Evolutionary conservation across 2,797 vertebrate species (phyloP).

Genomic region (Coreius guichenoti): DNA sequence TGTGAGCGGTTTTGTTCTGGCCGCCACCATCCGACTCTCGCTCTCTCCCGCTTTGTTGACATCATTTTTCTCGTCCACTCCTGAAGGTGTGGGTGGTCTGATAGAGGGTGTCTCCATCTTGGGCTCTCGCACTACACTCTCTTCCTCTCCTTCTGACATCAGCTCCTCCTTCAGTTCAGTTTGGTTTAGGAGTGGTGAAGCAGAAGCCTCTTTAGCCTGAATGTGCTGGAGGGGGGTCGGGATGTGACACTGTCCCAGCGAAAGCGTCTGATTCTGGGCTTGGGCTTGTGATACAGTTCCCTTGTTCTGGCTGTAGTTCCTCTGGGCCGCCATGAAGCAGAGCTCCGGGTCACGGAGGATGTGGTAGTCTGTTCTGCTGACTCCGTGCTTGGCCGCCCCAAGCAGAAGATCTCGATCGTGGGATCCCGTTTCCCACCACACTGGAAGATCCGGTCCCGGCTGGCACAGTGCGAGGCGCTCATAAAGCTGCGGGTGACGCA

Average conservation of each 20-base stretch:
- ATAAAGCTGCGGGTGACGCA: conserved; percentile 89
- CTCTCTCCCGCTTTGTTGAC: conserved; percentile 74
- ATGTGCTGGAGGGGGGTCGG: conserved; percentile 69
- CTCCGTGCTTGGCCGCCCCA: conserved; percentile 95
- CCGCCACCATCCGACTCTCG: conserved; percentile 92
- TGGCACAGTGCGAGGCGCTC: conserved; percentile 93
- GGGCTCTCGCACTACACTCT: conserved; percentile 64
- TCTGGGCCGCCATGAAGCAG: conserved; percentile 92
- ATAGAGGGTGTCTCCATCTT: conserved; percentile 72
- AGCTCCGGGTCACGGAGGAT: conserved; percentile 97
- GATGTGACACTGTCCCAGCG: conserved; percentile 69
- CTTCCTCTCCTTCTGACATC: conserved; percentile 79
- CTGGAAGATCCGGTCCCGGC: conserved; percentile 90
- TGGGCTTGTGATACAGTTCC: conserved; percentile 68
- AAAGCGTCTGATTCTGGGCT: conserved; percentile 75
- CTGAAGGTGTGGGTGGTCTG: conserved; percentile 75
- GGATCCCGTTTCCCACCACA: conserved; percentile 95
- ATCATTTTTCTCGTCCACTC: conserved; percentile 78
- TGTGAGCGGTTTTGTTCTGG: conserved; percentile 93
- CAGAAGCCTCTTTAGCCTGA: conserved; percentile 74
- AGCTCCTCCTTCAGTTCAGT: conserved; percentile 84
- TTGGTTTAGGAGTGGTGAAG: conserved; percentile 63
- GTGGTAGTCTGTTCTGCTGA: conserved; percentile 98
- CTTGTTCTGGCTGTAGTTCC: conserved; percentile 93
- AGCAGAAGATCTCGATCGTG: conserved; percentile 97